These are phyloP conservation scores for Noctilio leporinus DNA, from an alignment of 2,113 vertebrate genomes.

Conservation along the genomic window DNA sequence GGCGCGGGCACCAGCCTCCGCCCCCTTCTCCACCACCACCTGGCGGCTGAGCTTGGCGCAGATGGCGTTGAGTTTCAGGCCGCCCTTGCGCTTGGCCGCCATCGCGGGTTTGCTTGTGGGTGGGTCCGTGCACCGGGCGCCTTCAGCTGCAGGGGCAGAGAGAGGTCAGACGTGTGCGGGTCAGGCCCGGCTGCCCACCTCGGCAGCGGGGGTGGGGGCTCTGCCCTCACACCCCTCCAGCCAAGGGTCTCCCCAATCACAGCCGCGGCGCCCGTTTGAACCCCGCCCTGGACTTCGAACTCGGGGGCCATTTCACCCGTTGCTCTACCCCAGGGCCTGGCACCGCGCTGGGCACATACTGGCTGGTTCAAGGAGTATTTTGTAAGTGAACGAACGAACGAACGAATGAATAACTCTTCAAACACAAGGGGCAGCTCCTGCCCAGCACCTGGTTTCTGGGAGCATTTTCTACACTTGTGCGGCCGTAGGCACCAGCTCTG, in stretches of 20 bases:
- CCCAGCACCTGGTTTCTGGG: not conserved
- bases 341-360: accelerated
- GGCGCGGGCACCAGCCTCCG: slow-evolving; percentile 80
- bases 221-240: not conserved
- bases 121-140: slow-evolving; percentile 96
- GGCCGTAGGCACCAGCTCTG: not conserved
- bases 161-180: slow-evolving; percentile 11
- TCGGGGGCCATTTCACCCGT: accelerated
- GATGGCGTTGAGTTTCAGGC: slow-evolving; percentile 99
- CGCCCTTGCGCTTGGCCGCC: slow-evolving; percentile 99
- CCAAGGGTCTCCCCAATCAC: slow-evolving; percentile 7
- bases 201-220: not conserved
- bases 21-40: slow-evolving; percentile 91
- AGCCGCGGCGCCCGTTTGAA: accelerated
- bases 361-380: not conserved
- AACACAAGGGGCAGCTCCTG: not conserved
- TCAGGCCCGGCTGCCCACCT: not conserved
- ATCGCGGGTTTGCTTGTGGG: slow-evolving; percentile 97
- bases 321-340: not conserved
- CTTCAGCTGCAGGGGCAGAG: slow-evolving; percentile 89
- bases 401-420: not conserved
- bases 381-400: not conserved
- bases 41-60: slow-evolving; percentile 99
- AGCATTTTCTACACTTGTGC: not conserved
- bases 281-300: accelerated